Conservation (phyloP, 2,113 vertebrate genomes). For the Tauraco erythrolophus region DNA sequence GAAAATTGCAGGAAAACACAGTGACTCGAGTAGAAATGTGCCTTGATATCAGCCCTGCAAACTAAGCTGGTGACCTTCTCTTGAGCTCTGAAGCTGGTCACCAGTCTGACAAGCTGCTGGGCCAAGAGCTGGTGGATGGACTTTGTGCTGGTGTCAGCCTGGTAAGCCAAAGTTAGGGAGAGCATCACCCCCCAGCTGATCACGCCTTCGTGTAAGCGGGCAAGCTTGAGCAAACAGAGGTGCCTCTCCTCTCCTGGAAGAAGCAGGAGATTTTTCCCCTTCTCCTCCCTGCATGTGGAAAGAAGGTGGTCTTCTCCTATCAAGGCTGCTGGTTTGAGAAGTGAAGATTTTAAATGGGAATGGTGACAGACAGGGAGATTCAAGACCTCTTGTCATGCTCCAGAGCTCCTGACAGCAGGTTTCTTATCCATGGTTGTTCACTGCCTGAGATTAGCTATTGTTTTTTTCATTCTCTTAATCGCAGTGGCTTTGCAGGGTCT, state of each 20-base stretch:
- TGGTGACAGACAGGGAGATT: not conserved
- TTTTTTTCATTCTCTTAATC: not conserved
- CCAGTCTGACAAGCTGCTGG: not conserved
- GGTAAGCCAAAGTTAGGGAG: not conserved
- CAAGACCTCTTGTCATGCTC: not conserved
- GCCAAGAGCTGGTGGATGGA: not conserved
- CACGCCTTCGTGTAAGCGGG: not conserved
- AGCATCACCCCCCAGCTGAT: not conserved
- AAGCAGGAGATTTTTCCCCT: not conserved
- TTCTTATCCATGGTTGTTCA: not conserved
- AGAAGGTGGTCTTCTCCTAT: not conserved
- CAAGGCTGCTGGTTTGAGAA: not conserved
- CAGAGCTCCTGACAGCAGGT: not conserved
- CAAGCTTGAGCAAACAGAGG: not conserved
- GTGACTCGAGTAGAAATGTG: not conserved
- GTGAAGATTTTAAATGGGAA: not conserved
- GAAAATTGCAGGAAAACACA: not conserved
- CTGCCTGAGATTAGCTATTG: not conserved
- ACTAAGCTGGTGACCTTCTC: not conserved
- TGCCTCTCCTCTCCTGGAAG: not conserved
- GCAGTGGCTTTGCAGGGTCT: not conserved
- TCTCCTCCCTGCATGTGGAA: not conserved
- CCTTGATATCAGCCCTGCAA: not conserved
- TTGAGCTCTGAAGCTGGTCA: not conserved
- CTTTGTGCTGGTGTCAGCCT: not conserved